phyloP scores from a whole-genome alignment of 2,888 invertebrate species.

The Seira ritae region DNA sequence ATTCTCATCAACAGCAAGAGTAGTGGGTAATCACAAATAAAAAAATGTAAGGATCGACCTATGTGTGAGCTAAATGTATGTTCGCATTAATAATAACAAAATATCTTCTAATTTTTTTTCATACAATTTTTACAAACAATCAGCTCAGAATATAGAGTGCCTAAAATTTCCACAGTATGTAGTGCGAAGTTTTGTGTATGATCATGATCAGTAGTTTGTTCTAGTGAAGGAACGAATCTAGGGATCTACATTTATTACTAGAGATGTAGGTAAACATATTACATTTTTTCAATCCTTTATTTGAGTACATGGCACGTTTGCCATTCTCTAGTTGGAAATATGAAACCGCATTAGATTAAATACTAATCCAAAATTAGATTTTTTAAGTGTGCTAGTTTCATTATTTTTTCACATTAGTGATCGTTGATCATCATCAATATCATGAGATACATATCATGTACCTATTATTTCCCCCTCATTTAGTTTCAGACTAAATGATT shows the following conservation, averaged over 20 bases:
- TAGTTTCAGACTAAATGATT: background rate
- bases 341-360: too few species aligned
- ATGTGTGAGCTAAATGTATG: conserved; percentile 3
- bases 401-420: background rate
- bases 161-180: background rate
- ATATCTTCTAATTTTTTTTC: conserved; percentile 37
- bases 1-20: too few species aligned
- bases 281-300: background rate
- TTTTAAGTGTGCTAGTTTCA: too few species aligned
- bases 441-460: background rate
- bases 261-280: conserved; percentile 11
- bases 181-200: conserved; percentile 5
- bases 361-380: too few species aligned
- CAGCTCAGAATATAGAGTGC: conserved; percentile 11
- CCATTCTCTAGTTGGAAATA: background rate
- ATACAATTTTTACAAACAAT: conserved; percentile 53
- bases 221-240: conserved; percentile 23
- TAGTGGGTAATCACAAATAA: background rate
- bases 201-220: conserved; percentile 22
- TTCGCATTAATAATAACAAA: background rate
- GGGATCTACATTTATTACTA: conserved; percentile 29
- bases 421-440: background rate
- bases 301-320: background rate
- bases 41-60: background rate
- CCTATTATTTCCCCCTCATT: background rate